Percentiles rank a stretch among this genome's conserved stretches.
These are phyloP conservation scores for Smutsia temminckii DNA, from an alignment of 2,797 vertebrate species.

Conservation along the genomic window DNA sequence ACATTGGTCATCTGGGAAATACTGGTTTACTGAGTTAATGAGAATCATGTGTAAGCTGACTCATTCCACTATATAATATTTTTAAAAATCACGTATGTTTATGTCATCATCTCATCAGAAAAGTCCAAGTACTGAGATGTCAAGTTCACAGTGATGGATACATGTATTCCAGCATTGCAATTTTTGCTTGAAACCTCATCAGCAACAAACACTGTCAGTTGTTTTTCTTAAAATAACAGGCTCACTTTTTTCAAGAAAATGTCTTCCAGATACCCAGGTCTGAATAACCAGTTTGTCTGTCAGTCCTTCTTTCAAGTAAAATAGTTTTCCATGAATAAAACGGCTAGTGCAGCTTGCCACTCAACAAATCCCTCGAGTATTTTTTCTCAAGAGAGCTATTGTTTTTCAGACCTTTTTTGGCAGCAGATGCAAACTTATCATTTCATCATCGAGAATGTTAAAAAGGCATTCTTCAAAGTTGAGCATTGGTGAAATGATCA, in stretches of 20 bases:
- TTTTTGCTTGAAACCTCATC: neutral
- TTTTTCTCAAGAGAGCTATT: neutral
- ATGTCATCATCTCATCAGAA: neutral
- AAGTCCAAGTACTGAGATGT: neutral
- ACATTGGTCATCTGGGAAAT: neutral
- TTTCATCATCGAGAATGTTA: neutral
- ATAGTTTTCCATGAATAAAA: neutral
- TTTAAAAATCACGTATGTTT: neutral
- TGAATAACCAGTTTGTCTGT: neutral
- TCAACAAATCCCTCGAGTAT: neutral
- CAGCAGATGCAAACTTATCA: neutral
- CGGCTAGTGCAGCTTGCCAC: neutral
- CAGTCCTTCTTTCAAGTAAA: conserved; percentile 21
- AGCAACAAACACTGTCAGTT: neutral
- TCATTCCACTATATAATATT: neutral
- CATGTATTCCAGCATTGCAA: neutral
- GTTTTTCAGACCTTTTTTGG: neutral
- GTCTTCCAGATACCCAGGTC: neutral
- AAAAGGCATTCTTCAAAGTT: neutral
- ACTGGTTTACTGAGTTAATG: neutral
- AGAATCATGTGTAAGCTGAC: neutral
- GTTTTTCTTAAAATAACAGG: neutral
- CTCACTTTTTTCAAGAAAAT: neutral
- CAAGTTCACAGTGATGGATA: neutral
- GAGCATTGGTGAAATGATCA: neutral